Base-by-base conservation (phyloP, 2,113 vertebrate species). In the Mesocricetus auratus region DNA sequence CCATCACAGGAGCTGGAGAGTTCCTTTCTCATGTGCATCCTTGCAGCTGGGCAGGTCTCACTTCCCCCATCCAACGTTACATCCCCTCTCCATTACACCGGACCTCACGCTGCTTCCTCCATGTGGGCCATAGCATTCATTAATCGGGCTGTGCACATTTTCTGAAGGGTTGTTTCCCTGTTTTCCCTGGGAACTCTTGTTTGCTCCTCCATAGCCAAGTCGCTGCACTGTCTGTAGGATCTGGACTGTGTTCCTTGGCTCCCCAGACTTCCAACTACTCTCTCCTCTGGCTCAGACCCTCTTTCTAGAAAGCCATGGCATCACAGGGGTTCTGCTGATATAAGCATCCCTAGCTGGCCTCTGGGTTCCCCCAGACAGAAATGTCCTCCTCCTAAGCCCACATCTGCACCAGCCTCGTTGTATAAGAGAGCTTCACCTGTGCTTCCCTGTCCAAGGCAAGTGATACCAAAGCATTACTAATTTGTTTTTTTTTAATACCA, bases 231-330 rank as follows among this genome's bases (percentile, higher is more conserved):
- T 45, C 73, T 56, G 12, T 7, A 21, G 88, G 62, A 9, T 8
- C 24, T 58, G n/a, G 2, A 47, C 16, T 0, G 2, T 4, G 22
- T 7, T 82, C 36, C n/a, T 69, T 7, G 10, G 10, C 9, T 58
- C 26, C 11, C 0, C 0, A 31, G 1, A 21, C 5, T 24, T 2
- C 45, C 3, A 0, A 56, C 2, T 15, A 7, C 3, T 13, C 24
- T 24, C 8, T 33, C 26, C 29, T 31, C 33, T 39, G 12, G 50
- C 66, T 15, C 33, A 1, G 45, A 50, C 7, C 22, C 62, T 71
- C 45, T 5, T 33, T 33, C 21, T 29, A 24, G n/a, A 39, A 21
- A 39, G 7, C 1, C 39, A 3, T 19, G 11, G 29, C 4, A 16
- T 8, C 8, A 19, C 31, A 45, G 24, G 3, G 39, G 58, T n/a